Base-by-base conservation (phyloP, 1,140 invertebrate genomes). In the Octopus sinensis region DNA sequence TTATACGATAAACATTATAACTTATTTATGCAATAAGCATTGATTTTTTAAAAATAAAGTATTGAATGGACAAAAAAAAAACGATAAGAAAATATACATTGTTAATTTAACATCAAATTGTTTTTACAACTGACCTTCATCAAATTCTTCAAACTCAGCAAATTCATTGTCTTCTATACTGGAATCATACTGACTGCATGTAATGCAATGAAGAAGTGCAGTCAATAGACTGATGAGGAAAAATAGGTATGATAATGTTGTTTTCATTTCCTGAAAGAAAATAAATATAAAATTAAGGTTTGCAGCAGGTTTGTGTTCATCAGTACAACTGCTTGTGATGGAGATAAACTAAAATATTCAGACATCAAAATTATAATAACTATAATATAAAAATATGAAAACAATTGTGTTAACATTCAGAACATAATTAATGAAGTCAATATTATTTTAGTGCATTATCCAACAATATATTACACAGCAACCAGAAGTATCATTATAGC, bases 61-160 rank as follows among this genome's bases (percentile, higher is more conserved):
- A 43, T 43, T 43, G 30, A 43, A 43, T 43, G 30, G 30, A 43
- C 30, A 43, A 43, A 43, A 43, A 43, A 43, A 43, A 43, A 43
- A 43, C n/a, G 30, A 43, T 43, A 43, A 43, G 30, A 43, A 43
- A 0, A 43, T 43, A 43, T 43, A 43, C 30, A 43, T 43, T 43
- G 30, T 0, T 43, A 43, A 43, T 43, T 43, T 43, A 43, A 43
- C 30, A 43, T 43, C 30, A 43, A 43, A 43, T 43, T 43, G 30
- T 43, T 43, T 43, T 43, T 43, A 43, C 30, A 76, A 76, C 56
- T 85, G 81, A 86, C 87, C 86, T 79, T 90, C 90, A 84, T 92
- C 92, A 90, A 96, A 96, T 87, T 98, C 96, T 91, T 98, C 97
- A 92, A 98, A 98, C 90, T 98, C 97, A 3, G 96, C 96, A 93